Base-by-base conservation (phyloP, 2,888 invertebrate genomes). In the Bellardia bayeri region DNA sequence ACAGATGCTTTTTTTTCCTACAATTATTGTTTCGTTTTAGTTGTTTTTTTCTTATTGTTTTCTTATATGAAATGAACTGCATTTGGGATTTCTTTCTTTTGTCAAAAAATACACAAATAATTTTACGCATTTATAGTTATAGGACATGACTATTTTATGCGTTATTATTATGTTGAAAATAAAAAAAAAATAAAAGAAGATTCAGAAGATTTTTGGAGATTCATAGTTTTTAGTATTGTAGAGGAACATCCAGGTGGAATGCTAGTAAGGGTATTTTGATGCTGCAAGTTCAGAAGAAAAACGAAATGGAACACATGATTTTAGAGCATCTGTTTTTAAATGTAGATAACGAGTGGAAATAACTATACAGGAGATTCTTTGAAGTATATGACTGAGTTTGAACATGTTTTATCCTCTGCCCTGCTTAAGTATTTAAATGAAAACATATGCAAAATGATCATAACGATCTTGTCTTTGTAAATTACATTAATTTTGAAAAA, bases 1-100 rank as follows among this genome's bases (percentile, higher is more conserved):
- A 54, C 85, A 85, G 85, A 85, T 85, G 85, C 80, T 74, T 61
- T 79, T 84, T 37, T 42, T 49, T 33, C 16, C 23, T 33, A 58
- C 23, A 75, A 68, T 51, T 75, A 58, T 74, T 49, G 37, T 74
- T 82, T 45, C 66, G 49, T 54, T 49, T 23, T 16, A 69, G 64
- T 9, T 40, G 11, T 3, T 11, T 9, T 63, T 16, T 58, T 78
- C 11, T 72, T 56, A 64, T 40, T 61, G 63, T 69, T 80, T 85
- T 80, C 74, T 80, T 80, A 85, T 85, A 68, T 68, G 85, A 85
- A 75, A 74, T 51, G 6, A 45, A 63, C 33, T 75, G 61, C 11
- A 49, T 72, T 68, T 69, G 45, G 71, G 33, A 56, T 45, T 78
- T 72, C 8, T n/a, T 5, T 54, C 14, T 49, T 75, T 71, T 68